Percentiles rank a stretch among this genome's conserved stretches.
Evolutionary conservation across 2,888 invertebrate species (phyloP).

Genomic region (Drosophila ezoana): DNA sequence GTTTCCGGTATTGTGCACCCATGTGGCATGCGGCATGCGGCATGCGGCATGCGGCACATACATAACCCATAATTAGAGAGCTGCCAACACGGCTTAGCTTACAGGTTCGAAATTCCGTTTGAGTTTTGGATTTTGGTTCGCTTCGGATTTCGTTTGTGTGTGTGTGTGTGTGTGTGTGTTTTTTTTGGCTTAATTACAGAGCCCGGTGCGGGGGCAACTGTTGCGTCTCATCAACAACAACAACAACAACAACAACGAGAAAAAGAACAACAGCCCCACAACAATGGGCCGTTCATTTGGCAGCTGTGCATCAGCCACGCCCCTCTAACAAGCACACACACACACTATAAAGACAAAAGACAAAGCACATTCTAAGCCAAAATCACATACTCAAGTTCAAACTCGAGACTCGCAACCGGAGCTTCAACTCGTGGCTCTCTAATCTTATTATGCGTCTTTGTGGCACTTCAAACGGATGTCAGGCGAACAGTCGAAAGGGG

Average conservation of each 20-base stretch:
- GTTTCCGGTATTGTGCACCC: conserved; percentile 24
- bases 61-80: conserved; percentile 36
- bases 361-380: conserved; percentile 51
- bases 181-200: conserved; percentile 61
- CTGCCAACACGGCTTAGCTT: conserved; percentile 19
- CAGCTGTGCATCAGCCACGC: conserved; percentile 59
- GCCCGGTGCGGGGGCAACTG: conserved; percentile 44
- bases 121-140: background rate
- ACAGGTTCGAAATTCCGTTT: conserved; percentile 11
- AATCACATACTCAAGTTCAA: conserved; percentile 24
- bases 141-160: conserved; percentile 14
- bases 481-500: conserved; percentile 21
- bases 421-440: conserved; percentile 21
- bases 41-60: background rate
- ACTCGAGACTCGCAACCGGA: conserved; percentile 11
- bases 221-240: conserved; percentile 23
- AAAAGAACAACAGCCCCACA: conserved; percentile 14
- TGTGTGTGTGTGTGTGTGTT: no score
- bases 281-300: conserved; percentile 25
- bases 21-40: conserved; percentile 4
- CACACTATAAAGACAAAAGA: conserved; percentile 21
- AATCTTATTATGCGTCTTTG: conserved; percentile 68
- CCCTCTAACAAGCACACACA: background rate
- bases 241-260: no score
- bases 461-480: conserved; percentile 68